Conservation (phyloP, 2,113 vertebrate species). For the Malurus melanocephalus region DNA sequence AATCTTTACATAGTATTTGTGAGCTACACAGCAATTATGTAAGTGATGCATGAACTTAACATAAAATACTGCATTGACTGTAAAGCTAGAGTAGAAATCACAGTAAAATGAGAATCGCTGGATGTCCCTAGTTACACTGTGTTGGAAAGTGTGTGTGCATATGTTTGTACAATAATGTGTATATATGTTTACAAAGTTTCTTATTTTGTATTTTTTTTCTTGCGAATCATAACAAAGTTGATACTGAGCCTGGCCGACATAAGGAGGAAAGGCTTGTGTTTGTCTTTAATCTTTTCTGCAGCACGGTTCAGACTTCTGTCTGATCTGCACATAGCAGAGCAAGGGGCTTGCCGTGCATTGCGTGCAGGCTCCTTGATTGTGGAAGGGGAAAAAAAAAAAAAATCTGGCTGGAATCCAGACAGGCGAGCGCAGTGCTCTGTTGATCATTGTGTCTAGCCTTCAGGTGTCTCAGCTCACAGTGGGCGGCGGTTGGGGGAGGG, state of each 20-base stretch:
- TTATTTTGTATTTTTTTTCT: neutral
- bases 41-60: neutral
- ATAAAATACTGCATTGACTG: neutral
- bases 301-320: slow-evolving; percentile 71
- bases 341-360: slow-evolving; percentile 74
- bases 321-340: slow-evolving; percentile 77
- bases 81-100: neutral
- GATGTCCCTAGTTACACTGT: neutral
- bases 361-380: slow-evolving; percentile 81
- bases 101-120: neutral
- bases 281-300: slow-evolving; percentile 85
- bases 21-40: neutral
- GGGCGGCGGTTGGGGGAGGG: slow-evolving; percentile 83
- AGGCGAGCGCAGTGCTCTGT: slow-evolving; percentile 86
- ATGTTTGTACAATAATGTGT: neutral
- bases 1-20: neutral
- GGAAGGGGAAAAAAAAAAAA: slow-evolving; percentile 46
- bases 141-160: neutral
- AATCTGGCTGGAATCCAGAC: slow-evolving; percentile 83
- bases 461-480: slow-evolving; percentile 90
- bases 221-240: slow-evolving; percentile 48
- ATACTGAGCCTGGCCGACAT: slow-evolving; percentile 57
- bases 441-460: slow-evolving; percentile 95
- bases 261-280: slow-evolving; percentile 75
- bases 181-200: slow-evolving; percentile 6